Evolutionary conservation across 2,797 vertebrate genomes (phyloP).

Genomic region (Etheostoma perlongum): DNA sequence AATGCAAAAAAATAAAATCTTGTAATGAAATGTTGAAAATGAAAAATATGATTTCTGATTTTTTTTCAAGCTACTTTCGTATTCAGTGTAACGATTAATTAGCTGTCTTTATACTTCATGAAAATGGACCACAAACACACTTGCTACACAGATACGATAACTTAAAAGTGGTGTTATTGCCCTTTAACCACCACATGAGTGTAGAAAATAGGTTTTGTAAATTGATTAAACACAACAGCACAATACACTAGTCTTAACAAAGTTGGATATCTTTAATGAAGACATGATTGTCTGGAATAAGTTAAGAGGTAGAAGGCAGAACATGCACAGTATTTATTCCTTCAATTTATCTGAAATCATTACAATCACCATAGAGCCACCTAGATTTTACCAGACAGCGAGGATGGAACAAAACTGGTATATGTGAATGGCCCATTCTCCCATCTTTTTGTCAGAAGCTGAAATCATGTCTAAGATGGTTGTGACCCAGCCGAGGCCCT

Average conservation of each 20-base stretch:
- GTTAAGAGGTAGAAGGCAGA: too few species aligned
- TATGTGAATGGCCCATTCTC: too few species aligned
- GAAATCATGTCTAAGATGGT: slow-evolving; percentile 26
- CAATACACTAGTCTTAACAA: neutral
- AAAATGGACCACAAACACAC: too few species aligned
- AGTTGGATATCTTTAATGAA: neutral
- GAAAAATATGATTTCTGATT: too few species aligned
- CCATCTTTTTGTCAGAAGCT: slow-evolving; percentile 6
- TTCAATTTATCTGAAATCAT: too few species aligned
- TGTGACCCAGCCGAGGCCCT: slow-evolving; percentile 47
- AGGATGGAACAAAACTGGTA: too few species aligned
- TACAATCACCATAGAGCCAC: too few species aligned
- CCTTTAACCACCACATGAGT: neutral
- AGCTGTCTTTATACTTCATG: too few species aligned
- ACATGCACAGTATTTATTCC: too few species aligned
- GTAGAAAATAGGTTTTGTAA: neutral
- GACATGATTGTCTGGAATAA: neutral
- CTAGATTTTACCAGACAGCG: too few species aligned
- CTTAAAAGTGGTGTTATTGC: neutral
- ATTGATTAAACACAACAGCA: neutral
- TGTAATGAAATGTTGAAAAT: neutral
- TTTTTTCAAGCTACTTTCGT: neutral
- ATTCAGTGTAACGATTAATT: too few species aligned
- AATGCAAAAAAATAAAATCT: too few species aligned
- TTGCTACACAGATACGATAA: neutral